Conservation (phyloP, 2,113 vertebrate genomes). For the Fregata magnificens region DNA sequence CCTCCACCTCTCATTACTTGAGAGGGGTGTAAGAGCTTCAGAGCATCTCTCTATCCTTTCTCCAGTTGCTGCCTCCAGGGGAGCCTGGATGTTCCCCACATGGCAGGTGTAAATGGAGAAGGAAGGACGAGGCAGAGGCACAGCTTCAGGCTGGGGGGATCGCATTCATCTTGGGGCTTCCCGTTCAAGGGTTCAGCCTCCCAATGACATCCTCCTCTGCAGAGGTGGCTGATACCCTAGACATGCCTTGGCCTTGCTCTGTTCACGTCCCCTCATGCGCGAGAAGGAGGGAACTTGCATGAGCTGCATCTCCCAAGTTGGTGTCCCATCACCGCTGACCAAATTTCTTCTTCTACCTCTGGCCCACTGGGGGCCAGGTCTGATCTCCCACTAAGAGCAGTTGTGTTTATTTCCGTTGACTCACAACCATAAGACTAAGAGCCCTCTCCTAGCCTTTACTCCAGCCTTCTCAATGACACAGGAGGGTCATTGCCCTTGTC, state of each 20-base stretch:
- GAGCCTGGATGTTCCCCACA: accelerated
- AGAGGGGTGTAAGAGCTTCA: background rate
- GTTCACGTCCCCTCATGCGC: background rate
- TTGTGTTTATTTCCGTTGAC: background rate
- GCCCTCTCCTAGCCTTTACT: background rate
- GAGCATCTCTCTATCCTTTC: background rate
- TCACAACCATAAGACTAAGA: background rate
- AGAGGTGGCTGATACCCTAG: background rate
- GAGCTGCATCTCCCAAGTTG: background rate
- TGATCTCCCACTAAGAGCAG: background rate
- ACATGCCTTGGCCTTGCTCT: background rate
- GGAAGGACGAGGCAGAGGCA: background rate
- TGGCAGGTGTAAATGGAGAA: background rate
- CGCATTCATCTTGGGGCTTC: background rate
- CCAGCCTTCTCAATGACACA: background rate
- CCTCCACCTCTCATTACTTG: background rate
- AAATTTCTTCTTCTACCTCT: background rate
- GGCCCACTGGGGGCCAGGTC: background rate
- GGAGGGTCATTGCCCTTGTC: background rate
- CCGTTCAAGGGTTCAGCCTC: background rate
- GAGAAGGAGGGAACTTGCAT: background rate
- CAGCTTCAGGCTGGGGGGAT: background rate
- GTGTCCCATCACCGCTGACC: background rate
- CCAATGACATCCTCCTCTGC: background rate
- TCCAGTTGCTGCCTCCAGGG: background rate